Conservation (phyloP, 2,797 vertebrate genomes). For the Stomatorhinus walkeri region DNA sequence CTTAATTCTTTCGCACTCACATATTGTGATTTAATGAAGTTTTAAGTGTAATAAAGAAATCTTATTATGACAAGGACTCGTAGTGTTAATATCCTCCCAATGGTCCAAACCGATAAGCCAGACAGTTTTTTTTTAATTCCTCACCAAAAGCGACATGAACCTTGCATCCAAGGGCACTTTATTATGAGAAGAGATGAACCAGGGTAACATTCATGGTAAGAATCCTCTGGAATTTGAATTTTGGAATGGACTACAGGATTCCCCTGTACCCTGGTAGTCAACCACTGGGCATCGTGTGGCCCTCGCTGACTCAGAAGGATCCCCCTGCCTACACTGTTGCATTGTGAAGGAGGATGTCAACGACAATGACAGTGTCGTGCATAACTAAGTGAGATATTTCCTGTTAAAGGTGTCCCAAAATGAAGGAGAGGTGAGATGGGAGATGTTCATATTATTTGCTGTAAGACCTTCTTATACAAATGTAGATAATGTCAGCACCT, state of each 20-base stretch:
- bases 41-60: constrained; percentile 58
- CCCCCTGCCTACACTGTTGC: background rate
- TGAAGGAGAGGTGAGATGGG: background rate
- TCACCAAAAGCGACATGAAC: constrained; percentile 41
- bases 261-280: background rate
- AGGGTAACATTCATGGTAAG: background rate
- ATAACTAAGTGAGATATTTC: background rate
- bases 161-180: constrained; percentile 59
- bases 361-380: background rate
- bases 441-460: background rate
- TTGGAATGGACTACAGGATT: background rate
- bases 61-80: constrained; percentile 43
- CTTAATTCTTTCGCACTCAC: constrained; percentile 50
- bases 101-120: constrained; percentile 53
- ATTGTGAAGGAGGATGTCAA: background rate
- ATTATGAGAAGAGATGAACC: constrained; percentile 53
- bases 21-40: constrained; percentile 61
- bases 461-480: background rate
- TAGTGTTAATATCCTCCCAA: constrained; percentile 52
- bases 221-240: background rate
- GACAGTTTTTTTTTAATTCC: constrained; percentile 38
- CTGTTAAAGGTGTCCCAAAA: background rate
- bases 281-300: background rate
- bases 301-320: background rate
- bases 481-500: background rate